Evolutionary conservation across 2,888 invertebrate genomes (phyloP), one percentile per base, ranked within the genome.

Genomic region (Hypomecis atomaria): DNA sequence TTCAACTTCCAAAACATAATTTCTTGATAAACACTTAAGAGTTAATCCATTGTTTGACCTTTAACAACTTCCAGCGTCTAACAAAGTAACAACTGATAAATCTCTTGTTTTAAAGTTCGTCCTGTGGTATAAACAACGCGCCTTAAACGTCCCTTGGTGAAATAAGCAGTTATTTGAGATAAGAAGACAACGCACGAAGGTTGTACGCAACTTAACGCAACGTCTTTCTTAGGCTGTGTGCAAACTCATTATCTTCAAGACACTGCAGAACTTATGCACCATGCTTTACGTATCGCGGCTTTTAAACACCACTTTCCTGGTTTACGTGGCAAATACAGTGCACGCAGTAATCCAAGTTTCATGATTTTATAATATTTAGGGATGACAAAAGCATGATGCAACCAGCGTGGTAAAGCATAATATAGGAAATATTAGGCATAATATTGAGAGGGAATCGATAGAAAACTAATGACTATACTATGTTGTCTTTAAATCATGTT

Each of bases 181-280:
- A 91, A 86, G 83, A 78, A 80, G 82, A 83, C 85, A 86, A 84
- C 82, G 38, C 81, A 83, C 82, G 83, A 85, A 85, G 83, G 79
- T 78, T 55, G 44, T 55, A 59, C 59, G 63, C 62, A 58, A 53
- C 42, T 48, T 40, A 84, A 86, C 82, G 85, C 88, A 87, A 85
- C 83, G 75, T 87, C 87, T 88, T 86, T 85, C 85, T 85, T 85
- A 83, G 79, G 80, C 79, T 75, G 69, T 77, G 88, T 86, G 84
- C 88, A 77, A 78, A 84, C 84, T 88, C 87, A 90, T 89, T 92
- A 91, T 90, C 92, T 90, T 85, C 86, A 87, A 88, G 87, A 85
- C 86, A 83, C 83, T 81, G 86, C 86, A 84, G 82, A 87, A 88
- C 86, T 87, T 88, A 88, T 86, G 87, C 86, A 84, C 82, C 81